These are phyloP conservation scores for Trachurus trachurus DNA, from an alignment of 2,797 vertebrate genomes.

Conservation along the genomic window DNA sequence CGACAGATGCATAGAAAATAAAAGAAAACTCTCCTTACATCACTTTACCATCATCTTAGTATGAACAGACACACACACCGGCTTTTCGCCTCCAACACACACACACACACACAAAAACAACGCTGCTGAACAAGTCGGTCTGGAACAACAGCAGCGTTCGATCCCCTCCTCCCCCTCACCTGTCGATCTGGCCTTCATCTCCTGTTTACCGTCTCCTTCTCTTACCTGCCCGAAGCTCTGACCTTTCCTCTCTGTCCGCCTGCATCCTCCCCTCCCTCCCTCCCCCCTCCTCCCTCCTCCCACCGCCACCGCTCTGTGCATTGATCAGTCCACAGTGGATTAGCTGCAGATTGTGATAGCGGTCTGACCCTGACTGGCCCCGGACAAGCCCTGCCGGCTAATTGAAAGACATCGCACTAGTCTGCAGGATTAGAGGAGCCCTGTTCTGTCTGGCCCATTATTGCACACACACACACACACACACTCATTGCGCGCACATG, in stretches of 20 bases:
- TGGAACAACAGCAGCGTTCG: background rate
- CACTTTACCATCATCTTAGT: too few relatives aligned
- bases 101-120: too few relatives aligned
- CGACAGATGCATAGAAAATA: too few relatives aligned
- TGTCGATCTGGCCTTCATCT: background rate
- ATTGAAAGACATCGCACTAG: slow-evolving; percentile 68
- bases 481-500: background rate
- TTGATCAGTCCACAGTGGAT: slow-evolving; percentile 72
- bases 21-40: too few relatives aligned
- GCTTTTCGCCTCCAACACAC: background rate
- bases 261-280: slow-evolving; percentile 18
- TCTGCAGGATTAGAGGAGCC: slow-evolving; percentile 53
- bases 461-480: slow-evolving; percentile 27
- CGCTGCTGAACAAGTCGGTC: background rate
- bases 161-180: background rate
- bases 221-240: slow-evolving; percentile 11
- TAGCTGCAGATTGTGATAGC: slow-evolving; percentile 62
- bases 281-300: background rate
- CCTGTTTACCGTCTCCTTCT: background rate
- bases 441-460: slow-evolving; percentile 23
- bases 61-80: too few relatives aligned
- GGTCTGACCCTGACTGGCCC: slow-evolving; percentile 60
- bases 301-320: slow-evolving; percentile 16
- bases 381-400: slow-evolving; percentile 63
- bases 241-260: background rate